phyloP scores from a whole-genome alignment of 2,888 invertebrate genomes.

The Resseliella maxima region DNA sequence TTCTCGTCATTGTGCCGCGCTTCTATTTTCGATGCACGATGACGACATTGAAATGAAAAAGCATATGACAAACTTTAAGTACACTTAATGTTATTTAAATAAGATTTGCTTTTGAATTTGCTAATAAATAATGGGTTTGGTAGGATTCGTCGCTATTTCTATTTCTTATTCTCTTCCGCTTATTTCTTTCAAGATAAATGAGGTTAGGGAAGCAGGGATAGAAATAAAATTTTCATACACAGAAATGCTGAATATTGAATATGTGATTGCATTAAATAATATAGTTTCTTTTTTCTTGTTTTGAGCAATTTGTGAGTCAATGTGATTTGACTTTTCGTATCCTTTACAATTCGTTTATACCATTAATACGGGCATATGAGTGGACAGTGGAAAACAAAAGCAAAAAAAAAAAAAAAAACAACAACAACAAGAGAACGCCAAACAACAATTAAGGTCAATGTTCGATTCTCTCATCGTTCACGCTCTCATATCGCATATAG shows the following conservation, averaged over 20 bases:
- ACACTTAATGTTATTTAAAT: neutral
- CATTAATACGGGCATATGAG: no score
- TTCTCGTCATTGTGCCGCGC: neutral
- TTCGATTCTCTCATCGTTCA: no score
- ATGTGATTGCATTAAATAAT: neutral
- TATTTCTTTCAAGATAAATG: no score
- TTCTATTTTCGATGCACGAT: neutral
- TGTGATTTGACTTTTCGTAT: neutral
- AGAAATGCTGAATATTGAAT: neutral
- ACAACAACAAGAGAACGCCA: no score
- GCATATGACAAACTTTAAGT: neutral
- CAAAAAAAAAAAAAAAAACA: no score
- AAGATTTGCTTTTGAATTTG: no score
- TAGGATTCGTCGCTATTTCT: no score
- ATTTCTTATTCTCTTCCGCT: no score
- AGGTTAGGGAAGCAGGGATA: no score
- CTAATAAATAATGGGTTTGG: neutral
- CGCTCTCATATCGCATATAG: no score
- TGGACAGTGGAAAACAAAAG: neutral
- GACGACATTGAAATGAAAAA: neutral
- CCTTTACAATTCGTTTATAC: no score
- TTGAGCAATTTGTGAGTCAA: neutral
- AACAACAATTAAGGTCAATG: constrained; percentile 48
- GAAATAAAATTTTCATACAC: neutral
- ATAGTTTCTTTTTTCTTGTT: neutral